Evolutionary conservation across 1,140 invertebrate species (phyloP).

Genomic region (Battus philenor): DNA sequence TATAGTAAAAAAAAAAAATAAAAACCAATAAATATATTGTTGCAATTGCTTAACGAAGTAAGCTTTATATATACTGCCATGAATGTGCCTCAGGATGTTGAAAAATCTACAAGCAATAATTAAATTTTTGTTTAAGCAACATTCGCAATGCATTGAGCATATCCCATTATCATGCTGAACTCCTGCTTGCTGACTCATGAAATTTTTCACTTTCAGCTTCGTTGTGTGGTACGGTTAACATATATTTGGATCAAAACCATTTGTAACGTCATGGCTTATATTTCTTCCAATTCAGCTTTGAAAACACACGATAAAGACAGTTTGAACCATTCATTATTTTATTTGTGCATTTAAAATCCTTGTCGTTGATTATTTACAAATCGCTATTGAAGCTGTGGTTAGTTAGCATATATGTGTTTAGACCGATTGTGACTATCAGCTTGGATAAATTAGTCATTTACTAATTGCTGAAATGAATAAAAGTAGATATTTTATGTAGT

Average conservation of each 20-base stretch:
- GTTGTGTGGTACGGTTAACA: constrained; percentile 18
- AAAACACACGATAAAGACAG: background rate
- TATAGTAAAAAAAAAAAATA: too few species aligned
- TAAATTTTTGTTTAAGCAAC: too few species aligned
- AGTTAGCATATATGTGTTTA: too few species aligned
- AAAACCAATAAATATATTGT: too few species aligned
- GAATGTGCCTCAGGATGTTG: too few species aligned
- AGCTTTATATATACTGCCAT: too few species aligned
- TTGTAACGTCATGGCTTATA: constrained; percentile 7
- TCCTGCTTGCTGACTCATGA: constrained; percentile 60
- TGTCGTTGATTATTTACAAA: background rate
- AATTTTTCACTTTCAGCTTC: constrained; percentile 49
- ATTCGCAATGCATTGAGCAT: constrained; percentile 62
- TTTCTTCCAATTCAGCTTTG: constrained; percentile 11
- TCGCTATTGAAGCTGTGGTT: constrained; percentile 3
- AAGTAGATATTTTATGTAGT: background rate
- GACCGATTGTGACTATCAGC: too few species aligned
- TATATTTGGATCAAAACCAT: constrained; percentile 17
- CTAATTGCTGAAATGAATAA: background rate
- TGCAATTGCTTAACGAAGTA: too few species aligned
- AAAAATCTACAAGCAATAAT: too few species aligned
- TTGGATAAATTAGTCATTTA: too few species aligned
- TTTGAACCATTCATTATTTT: background rate
- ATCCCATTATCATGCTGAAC: constrained; percentile 47
- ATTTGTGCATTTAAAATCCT: constrained; percentile 6